phyloP scores from a whole-genome alignment of 2,888 invertebrate species.

The Liposcelis brunnea region DNA sequence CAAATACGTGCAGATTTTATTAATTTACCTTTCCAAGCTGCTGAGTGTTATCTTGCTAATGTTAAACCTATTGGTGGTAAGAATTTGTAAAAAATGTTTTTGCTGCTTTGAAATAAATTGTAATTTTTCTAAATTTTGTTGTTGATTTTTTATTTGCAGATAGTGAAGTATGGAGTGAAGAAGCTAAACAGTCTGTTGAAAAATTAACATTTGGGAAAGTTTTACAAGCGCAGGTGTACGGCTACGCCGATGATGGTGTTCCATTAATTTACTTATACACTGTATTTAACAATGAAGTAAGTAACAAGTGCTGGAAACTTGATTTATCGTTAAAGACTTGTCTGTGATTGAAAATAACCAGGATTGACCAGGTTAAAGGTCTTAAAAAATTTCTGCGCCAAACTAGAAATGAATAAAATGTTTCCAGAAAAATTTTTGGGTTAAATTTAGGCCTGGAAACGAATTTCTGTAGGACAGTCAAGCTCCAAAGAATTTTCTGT shows the following conservation, averaged over 20 bases:
- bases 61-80: conserved; percentile 56
- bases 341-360: neutral
- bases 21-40: conserved; percentile 90
- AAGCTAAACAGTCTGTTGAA: conserved; percentile 59
- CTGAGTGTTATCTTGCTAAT: conserved; percentile 86
- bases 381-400: no score
- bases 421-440: no score
- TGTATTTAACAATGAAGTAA: conserved; percentile 52
- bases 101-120: neutral
- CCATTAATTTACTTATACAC: conserved; percentile 72
- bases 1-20: conserved; percentile 91
- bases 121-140: conserved; percentile 6
- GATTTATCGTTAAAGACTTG: no score
- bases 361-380: no score
- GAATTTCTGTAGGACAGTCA: no score
- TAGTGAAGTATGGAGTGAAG: conserved; percentile 48
- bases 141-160: conserved; percentile 19
- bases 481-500: no score
- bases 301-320: conserved; percentile 18
- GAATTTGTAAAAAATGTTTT: neutral
- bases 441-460: no score
- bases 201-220: conserved; percentile 66
- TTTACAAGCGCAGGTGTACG: conserved; percentile 75
- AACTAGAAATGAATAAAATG: no score
- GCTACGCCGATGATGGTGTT: conserved; percentile 58